Conservation (phyloP, 2,888 invertebrate genomes). For the Lacanobia wlatinum region DNA sequence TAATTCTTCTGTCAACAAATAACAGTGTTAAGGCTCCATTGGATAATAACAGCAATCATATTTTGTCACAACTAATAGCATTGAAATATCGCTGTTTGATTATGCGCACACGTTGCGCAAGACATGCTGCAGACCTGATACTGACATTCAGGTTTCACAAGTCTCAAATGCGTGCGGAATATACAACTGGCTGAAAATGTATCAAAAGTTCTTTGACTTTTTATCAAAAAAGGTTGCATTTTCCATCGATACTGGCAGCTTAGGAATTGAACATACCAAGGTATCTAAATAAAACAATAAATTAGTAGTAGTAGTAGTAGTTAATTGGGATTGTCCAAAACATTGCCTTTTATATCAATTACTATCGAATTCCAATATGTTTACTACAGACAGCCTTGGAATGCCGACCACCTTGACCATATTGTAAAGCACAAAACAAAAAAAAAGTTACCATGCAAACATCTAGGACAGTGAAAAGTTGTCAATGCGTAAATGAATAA, state of each 20-base stretch:
- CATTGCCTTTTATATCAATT: not conserved
- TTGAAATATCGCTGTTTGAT: slow-evolving; percentile 54
- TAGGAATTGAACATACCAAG: not conserved
- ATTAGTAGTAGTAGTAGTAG: too few species aligned
- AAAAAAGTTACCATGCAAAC: slow-evolving; percentile 36
- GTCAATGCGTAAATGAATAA: slow-evolving; percentile 52
- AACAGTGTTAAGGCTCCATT: slow-evolving; percentile 22
- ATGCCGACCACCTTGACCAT: slow-evolving; percentile 62
- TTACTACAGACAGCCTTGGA: slow-evolving; percentile 43
- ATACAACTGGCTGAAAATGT: slow-evolving; percentile 36
- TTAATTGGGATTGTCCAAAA: too few species aligned
- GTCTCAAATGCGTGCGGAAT: slow-evolving; percentile 12
- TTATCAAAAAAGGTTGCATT: slow-evolving; percentile 5
- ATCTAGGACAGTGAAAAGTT: slow-evolving; percentile 70
- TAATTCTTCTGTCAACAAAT: slow-evolving; percentile 40
- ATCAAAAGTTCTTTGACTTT: not conserved
- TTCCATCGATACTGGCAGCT: slow-evolving; percentile 7
- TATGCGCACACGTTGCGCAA: slow-evolving; percentile 56
- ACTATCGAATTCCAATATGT: slow-evolving; percentile 12
- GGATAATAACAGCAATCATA: slow-evolving; percentile 57
- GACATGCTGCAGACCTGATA: slow-evolving; percentile 23
- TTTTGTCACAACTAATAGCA: slow-evolving; percentile 45
- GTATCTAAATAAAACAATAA: too few species aligned
- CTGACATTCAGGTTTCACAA: slow-evolving; percentile 51
- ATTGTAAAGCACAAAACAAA: slow-evolving; percentile 45